Conservation (phyloP, 2,113 vertebrate genomes). For the Centropus bengalensis region DNA sequence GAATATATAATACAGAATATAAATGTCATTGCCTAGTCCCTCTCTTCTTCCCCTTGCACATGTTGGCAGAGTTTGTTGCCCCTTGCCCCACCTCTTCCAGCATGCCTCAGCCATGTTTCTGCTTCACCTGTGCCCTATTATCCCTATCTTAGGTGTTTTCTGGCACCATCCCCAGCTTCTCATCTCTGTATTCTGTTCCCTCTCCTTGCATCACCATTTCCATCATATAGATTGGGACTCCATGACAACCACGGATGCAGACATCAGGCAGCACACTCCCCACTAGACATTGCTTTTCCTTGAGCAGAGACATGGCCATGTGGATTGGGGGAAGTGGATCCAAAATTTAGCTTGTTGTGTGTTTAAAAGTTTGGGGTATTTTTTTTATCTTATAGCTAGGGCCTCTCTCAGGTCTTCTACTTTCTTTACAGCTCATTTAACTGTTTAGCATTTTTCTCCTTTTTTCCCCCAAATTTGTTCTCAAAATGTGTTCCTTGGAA, state of each 20-base stretch:
- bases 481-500: background rate
- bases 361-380: background rate
- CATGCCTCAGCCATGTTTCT: background rate
- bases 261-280: background rate
- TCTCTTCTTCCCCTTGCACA: background rate
- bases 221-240: too few species aligned
- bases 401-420: background rate
- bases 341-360: background rate
- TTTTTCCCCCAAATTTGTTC: background rate
- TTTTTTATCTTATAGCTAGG: background rate
- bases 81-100: background rate
- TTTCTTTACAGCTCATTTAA: background rate
- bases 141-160: background rate
- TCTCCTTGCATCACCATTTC: background rate
- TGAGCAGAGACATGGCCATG: background rate
- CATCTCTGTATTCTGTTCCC: background rate
- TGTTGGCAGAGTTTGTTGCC: background rate
- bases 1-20: background rate
- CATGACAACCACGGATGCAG: accelerated
- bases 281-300: background rate
- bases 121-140: background rate
- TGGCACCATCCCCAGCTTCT: background rate
- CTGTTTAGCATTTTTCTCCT: background rate
- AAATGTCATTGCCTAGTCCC: accelerated
- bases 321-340: accelerated